Evolutionary conservation across 2,797 vertebrate genomes (phyloP), one percentile per base, ranked within the genome.

Genomic region (Alouatta caraya): DNA sequence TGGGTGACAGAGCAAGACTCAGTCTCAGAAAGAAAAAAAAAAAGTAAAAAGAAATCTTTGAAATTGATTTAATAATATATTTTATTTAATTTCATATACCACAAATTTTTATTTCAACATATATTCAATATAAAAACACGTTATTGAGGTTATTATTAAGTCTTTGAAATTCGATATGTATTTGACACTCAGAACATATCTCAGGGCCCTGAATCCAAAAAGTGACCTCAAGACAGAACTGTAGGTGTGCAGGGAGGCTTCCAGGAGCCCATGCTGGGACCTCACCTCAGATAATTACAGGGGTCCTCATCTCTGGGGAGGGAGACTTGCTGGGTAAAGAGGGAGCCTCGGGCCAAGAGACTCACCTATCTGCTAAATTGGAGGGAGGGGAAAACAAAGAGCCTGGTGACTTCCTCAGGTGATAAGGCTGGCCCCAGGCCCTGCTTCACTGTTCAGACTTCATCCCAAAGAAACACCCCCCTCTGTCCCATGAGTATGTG

Each of bases 331-430:
- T 64, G 26, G 39, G 30, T 39, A 2, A 55, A 59, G 33, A 13
- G 3, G 8, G 17, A 14, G 14, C 8, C 48, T 39, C 3, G 7
- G 28, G 2, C 26, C 55, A 33, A 70, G 61, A 70, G 59, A 76
- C 1, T 21, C 19, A 11, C 15, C 37, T 21, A 8, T 59, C 3
- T 26, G 30, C 22, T 37, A 8, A 55, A 55, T 44, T 26, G 12
- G n/a, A 50, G 21, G 48, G 39, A 80, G 33, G 26, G 4, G 8
- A 42, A 37, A 46, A 10, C 15, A 55, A 80, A 59, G 48, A 55
- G 39, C 94, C 93, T 72, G 42, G 61, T 90, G 97, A 81, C 78
- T 96, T 98, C 96, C 94, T 91, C 96, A 82, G 73, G 73, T 37
- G 84, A 90, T 0, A 2, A 11, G 26, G 91, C 96, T 90, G 52